These are phyloP conservation scores for Chionis minor DNA, from an alignment of 2,113 vertebrate species.

Conservation along the genomic window DNA sequence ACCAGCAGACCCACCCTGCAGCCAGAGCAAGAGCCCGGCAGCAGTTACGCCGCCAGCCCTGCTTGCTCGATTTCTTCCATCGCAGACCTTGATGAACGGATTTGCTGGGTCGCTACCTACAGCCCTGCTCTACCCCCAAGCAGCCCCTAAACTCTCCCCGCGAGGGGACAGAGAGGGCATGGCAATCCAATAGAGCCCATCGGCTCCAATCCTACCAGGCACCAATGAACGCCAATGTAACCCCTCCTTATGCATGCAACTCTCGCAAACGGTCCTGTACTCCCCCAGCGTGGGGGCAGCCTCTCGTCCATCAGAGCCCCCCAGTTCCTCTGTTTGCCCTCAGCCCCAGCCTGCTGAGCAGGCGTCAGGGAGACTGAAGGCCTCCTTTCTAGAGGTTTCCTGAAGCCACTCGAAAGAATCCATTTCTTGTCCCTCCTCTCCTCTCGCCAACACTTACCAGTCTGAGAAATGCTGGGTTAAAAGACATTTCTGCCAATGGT, in stretches of 20 bases:
- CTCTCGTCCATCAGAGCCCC: background rate
- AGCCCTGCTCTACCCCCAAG: background rate
- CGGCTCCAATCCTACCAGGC: background rate
- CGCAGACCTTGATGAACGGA: background rate
- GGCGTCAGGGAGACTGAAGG: rapidly evolving
- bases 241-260: background rate
- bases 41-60: background rate
- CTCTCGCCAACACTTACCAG: background rate
- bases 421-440: background rate
- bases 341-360: background rate
- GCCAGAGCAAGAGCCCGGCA: background rate
- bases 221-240: background rate
- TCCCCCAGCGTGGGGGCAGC: background rate
- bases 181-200: background rate
- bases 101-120: background rate
- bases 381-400: conserved; percentile 38
- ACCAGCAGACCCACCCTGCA: background rate
- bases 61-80: background rate
- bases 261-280: background rate
- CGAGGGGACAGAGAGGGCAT: background rate
- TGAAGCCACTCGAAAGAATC: background rate
- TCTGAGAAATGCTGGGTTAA: background rate
- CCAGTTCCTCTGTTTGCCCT: background rate
- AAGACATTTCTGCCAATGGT: background rate
- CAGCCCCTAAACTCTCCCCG: background rate